Conservation (phyloP, 2,113 vertebrate species). For the Tylochromis polylepis region DNA sequence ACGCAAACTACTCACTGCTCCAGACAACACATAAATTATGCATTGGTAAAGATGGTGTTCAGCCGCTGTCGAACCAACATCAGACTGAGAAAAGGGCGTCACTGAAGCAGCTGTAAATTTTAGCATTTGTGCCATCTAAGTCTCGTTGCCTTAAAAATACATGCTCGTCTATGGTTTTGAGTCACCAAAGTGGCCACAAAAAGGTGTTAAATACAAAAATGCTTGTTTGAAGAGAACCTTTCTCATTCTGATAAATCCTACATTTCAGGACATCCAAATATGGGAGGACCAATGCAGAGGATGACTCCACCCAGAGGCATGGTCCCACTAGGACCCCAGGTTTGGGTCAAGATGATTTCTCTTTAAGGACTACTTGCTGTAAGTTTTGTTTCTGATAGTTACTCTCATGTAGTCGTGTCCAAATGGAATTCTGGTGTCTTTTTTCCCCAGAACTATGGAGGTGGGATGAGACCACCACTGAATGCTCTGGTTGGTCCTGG, state of each 20-base stretch:
- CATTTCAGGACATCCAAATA: conserved; percentile 89
- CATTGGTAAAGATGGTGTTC: not conserved
- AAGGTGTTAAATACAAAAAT: not conserved
- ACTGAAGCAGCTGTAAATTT: not conserved
- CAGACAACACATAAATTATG: not conserved
- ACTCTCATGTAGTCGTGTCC: not conserved
- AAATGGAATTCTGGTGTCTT: conserved; percentile 48
- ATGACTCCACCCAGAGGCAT: conserved; percentile 97
- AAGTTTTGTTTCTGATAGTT: not conserved
- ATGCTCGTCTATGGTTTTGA: not conserved
- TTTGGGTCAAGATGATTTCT: conserved; percentile 41
- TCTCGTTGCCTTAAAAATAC: not conserved
- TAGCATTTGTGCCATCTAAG: not conserved
- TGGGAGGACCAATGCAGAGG: conserved; percentile 97
- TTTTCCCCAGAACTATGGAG: conserved; percentile 88
- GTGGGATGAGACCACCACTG: conserved; percentile 97
- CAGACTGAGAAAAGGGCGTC: not conserved
- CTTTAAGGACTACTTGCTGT: not conserved
- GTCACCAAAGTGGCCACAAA: not conserved
- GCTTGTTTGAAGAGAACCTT: not conserved
- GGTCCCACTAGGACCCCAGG: conserved; percentile 95
- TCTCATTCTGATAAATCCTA: not conserved
- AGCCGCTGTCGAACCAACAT: not conserved
- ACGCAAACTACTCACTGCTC: not conserved
- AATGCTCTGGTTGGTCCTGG: conserved; percentile 95